Base-by-base conservation (phyloP, 1,140 invertebrate genomes). In the Diabrotica virgifera region DNA sequence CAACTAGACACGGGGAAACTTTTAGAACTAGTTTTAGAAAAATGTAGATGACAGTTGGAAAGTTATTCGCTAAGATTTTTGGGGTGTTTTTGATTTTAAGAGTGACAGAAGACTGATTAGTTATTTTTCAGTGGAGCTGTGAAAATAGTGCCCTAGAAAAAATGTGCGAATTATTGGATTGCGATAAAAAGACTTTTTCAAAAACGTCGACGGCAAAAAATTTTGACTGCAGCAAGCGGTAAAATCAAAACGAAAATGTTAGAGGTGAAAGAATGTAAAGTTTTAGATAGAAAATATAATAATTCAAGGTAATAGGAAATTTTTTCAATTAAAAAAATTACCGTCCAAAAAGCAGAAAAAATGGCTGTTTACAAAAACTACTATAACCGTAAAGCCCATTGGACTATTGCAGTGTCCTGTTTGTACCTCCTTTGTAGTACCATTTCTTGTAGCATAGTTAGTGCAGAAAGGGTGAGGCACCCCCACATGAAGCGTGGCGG, bases 361-460 rank as follows among this genome's bases (percentile, higher is more conserved):
- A 74, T 74, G 72, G 71, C 69, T 61, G 69, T 72, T 60, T 70
- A 64, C 59, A 69, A 64, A 63, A 73, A 72, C 54, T 73, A 70
- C 57, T 73, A 72, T 55, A 71, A 65, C 56, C 59, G 70, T 24
- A 68, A 62, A 58, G 38, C 13, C 7, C 61, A 56, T 24, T 75
- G 72, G 74, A 65, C 67, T 46, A 56, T 74, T 5, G 57, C 58
- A 14, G 59, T 72, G 24, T 65, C 70, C 46, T 75, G 72, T 53
- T 59, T 75, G 24, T 74, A 71, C 63, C 62, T 75, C 24, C 67
- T 75, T 10, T 72, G 70, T 61, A 74, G 70, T 59, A 66, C 69
- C 9, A 66, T 71, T 14, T 66, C 67, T n/a, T 65, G 59, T 50
- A 72, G 62, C 24, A 14, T 70, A 51, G 63, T 62, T 7, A 63